These are phyloP conservation scores for Cyrtonyx montezumae DNA, from an alignment of 2,113 vertebrate species.

Conservation along the genomic window DNA sequence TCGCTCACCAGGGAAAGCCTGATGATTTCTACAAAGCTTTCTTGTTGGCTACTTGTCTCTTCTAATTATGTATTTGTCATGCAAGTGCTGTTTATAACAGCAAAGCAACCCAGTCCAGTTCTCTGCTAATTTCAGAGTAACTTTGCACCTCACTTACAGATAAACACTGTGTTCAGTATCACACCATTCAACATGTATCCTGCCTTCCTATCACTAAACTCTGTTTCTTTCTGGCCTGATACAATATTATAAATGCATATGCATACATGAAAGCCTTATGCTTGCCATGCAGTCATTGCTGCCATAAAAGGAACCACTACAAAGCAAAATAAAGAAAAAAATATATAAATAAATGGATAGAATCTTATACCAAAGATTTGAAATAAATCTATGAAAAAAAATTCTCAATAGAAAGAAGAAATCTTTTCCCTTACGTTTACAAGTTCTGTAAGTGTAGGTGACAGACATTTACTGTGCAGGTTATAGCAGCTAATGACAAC, in stretches of 20 bases:
- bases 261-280: background rate
- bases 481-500: background rate
- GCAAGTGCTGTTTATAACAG: background rate
- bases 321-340: background rate
- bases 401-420: background rate
- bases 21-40: background rate
- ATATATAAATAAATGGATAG: fast-evolving
- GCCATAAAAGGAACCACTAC: background rate
- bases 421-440: background rate
- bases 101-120: background rate
- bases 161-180: background rate
- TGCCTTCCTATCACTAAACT: background rate
- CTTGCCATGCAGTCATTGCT: background rate
- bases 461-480: background rate
- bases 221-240: background rate
- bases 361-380: background rate
- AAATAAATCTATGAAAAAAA: background rate
- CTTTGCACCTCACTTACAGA: background rate
- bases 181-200: fast-evolving
- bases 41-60: background rate
- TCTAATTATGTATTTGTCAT: background rate
- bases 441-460: background rate
- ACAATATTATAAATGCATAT: background rate
- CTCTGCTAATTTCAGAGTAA: background rate
- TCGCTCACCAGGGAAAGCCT: background rate